These are phyloP conservation scores for Pygocentrus nattereri DNA, from an alignment of 2,797 vertebrate genomes.

Conservation along the genomic window DNA sequence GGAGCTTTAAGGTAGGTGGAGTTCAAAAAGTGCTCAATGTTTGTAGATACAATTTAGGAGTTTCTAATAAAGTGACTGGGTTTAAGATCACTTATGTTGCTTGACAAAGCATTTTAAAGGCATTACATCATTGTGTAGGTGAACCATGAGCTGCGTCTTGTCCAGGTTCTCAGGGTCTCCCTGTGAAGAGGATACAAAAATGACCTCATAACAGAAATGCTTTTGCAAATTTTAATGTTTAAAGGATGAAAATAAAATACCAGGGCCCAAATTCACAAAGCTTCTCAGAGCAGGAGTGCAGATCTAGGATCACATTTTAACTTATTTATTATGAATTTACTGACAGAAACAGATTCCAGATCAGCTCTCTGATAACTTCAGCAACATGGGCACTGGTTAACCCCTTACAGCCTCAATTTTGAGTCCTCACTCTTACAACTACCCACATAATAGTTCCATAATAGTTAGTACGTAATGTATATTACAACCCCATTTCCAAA, in stretches of 20 bases:
- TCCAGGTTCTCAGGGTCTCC: conserved; percentile 71
- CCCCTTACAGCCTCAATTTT: too few species aligned
- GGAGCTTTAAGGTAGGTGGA: background rate
- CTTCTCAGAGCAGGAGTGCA: too few species aligned
- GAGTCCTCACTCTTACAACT: too few species aligned
- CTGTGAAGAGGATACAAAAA: conserved; percentile 63
- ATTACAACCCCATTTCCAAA: too few species aligned
- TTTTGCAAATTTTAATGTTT: background rate
- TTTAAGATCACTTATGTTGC: conserved; percentile 2
- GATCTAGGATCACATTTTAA: too few species aligned
- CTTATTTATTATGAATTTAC: too few species aligned
- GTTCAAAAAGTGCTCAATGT: background rate
- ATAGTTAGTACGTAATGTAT: too few species aligned
- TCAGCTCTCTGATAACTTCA: too few species aligned
- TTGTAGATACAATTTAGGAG: background rate
- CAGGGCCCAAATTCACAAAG: background rate
- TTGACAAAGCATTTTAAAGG: conserved; percentile 35
- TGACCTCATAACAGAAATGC: background rate
- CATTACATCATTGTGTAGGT: conserved; percentile 79
- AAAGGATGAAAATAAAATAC: background rate
- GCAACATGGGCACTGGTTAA: too few species aligned
- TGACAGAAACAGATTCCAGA: too few species aligned
- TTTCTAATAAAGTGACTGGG: background rate
- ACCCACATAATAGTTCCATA: too few species aligned
- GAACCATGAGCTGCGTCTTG: conserved; percentile 69